phyloP scores from a whole-genome alignment of 2,888 invertebrate species.

The Alloplasta piceator region DNA sequence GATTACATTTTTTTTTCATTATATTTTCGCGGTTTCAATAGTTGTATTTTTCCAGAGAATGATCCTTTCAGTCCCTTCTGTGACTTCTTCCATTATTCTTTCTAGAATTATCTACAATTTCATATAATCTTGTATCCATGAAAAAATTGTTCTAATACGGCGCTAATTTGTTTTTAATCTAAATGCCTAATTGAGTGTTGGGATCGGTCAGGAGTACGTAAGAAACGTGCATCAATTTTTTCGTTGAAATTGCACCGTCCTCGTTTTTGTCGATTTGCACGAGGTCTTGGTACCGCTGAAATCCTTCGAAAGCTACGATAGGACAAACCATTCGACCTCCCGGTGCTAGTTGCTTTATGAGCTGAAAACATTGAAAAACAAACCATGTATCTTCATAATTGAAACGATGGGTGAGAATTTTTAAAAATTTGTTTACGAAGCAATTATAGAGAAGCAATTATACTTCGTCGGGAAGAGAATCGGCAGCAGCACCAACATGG shows the following conservation, averaged over 20 bases:
- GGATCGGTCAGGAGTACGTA: conserved; percentile 98
- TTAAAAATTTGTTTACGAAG: not conserved
- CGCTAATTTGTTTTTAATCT: conserved; percentile 6
- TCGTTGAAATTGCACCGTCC: conserved; percentile 90
- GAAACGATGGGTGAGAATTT: too few species aligned
- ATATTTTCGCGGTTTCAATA: too few species aligned
- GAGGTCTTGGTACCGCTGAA: conserved; percentile 85
- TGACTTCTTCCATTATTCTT: too few species aligned
- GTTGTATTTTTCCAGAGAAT: too few species aligned
- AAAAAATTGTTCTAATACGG: conserved; percentile 48
- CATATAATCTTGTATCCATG: conserved; percentile 16
- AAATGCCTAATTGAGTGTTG: conserved; percentile 85
- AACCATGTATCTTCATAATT: too few species aligned
- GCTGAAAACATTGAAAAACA: conserved; percentile 82
- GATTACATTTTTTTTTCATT: too few species aligned
- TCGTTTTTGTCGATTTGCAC: conserved; percentile 93
- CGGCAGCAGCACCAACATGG: conserved; percentile 96
- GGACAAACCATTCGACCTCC: conserved; percentile 97
- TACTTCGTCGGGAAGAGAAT: conserved; percentile 90
- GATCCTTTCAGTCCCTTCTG: too few species aligned
- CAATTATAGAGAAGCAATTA: not conserved
- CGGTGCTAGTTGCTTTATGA: conserved; percentile 94
- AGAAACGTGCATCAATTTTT: conserved; percentile 96
- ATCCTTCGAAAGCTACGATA: conserved; percentile 93
- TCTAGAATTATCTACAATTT: not conserved